Conservation (phyloP, 2,113 vertebrate species). For the Platichthys flesus region DNA sequence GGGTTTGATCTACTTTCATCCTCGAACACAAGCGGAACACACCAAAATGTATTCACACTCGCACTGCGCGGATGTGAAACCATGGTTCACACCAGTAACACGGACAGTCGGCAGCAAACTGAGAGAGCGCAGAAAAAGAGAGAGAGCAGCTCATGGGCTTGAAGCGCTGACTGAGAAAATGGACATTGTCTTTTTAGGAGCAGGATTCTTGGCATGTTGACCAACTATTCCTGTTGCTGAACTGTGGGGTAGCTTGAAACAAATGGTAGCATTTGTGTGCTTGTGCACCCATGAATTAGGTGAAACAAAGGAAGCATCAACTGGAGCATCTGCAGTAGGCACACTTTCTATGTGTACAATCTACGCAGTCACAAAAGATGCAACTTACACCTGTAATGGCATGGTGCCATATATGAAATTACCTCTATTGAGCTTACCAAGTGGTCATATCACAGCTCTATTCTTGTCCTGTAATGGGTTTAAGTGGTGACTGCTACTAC, state of each 20-base stretch:
- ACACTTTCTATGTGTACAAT: too few relatives aligned
- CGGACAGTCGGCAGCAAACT: slow-evolving; percentile 6
- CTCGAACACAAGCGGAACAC: not conserved
- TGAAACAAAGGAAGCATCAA: too few relatives aligned
- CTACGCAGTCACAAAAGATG: too few relatives aligned
- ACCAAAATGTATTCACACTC: slow-evolving; percentile 16
- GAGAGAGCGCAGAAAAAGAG: too few relatives aligned
- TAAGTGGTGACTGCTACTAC: slow-evolving; percentile 54
- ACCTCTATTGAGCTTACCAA: not conserved
- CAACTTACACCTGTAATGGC: too few relatives aligned
- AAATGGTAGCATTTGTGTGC: too few relatives aligned
- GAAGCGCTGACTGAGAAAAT: too few relatives aligned
- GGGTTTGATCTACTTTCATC: not conserved
- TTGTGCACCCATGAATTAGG: too few relatives aligned
- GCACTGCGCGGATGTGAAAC: not conserved
- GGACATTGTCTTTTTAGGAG: not conserved
- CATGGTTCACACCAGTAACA: slow-evolving; percentile 7
- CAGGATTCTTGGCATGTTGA: not conserved
- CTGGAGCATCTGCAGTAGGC: too few relatives aligned
- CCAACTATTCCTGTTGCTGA: too few relatives aligned
- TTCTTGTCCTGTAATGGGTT: slow-evolving; percentile 7
- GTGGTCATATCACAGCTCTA: not conserved
- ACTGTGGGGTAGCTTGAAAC: too few relatives aligned
- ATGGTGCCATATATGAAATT: not conserved
- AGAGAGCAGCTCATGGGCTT: slow-evolving; percentile 13